Percentiles rank a stretch among this genome's conserved stretches.
Evolutionary conservation across 2,888 invertebrate species (phyloP).

Genomic region (Eilema sororculum): DNA sequence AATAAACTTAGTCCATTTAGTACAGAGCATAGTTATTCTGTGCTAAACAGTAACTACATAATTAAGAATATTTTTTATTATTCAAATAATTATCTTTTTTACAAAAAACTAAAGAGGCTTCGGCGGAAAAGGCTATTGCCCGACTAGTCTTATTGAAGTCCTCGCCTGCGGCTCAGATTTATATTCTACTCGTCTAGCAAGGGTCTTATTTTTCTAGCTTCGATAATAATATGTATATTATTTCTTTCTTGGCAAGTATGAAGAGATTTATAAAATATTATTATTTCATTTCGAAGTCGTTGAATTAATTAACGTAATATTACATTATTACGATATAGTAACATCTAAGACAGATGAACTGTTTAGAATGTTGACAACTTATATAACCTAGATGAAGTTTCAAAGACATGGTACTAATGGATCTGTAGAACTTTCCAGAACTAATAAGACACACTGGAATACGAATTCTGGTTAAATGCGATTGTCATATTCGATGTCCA

Average conservation of each 20-base stretch:
- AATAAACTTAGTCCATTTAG: too few species aligned
- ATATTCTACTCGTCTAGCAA: not conserved
- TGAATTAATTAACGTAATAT: not conserved
- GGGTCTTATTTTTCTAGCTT: not conserved
- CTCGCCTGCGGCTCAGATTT: not conserved
- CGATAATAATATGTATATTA: not conserved
- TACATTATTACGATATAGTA: not conserved
- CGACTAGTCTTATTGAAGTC: not conserved
- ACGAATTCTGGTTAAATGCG: not conserved
- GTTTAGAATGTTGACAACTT: slow-evolving; percentile 22
- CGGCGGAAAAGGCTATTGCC: not conserved
- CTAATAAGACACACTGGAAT: not conserved
- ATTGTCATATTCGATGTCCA: not conserved
- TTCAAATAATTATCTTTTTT: too few species aligned
- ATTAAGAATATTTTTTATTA: too few species aligned
- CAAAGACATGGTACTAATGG: slow-evolving; percentile 8
- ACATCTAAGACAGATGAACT: slow-evolving; percentile 14
- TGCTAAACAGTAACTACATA: too few species aligned
- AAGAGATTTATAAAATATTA: not conserved
- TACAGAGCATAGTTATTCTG: too few species aligned
- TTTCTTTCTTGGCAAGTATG: not conserved
- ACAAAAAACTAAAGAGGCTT: too few species aligned
- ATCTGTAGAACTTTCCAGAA: slow-evolving; percentile 1
- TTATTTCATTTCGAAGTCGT: not conserved
- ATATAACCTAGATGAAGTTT: slow-evolving; percentile 17